Percentiles rank a stretch among this genome's conserved stretches.
phyloP scores from a whole-genome alignment of 2,888 invertebrate species.

The Yponomeuta cagnagella region DNA sequence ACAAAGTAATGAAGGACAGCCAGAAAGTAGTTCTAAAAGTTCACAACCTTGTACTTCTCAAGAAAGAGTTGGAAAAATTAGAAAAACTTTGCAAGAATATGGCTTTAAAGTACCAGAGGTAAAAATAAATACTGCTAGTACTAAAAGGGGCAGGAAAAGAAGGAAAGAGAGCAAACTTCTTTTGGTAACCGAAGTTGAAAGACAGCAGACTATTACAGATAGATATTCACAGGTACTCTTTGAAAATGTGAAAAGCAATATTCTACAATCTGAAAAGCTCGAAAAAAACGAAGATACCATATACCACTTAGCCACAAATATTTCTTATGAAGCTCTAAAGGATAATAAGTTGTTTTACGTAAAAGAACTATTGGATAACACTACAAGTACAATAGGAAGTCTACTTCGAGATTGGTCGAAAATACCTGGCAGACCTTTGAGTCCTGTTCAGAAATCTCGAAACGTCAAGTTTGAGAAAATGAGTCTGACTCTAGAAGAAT shows the following conservation, averaged over 20 bases:
- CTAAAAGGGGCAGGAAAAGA: conserved; percentile 31
- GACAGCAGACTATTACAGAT: conserved; percentile 44
- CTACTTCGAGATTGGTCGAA: conserved; percentile 77
- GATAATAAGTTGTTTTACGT: conserved; percentile 60
- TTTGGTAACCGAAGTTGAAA: conserved; percentile 39
- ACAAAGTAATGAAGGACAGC: conserved; percentile 25
- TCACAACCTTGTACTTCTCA: conserved; percentile 31
- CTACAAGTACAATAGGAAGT: conserved; percentile 48
- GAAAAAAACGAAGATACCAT: conserved; percentile 24
- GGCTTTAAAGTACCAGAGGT: conserved; percentile 71
- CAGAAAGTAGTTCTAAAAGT: conserved; percentile 21
- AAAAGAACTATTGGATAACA: conserved; percentile 56
- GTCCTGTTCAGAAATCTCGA: conserved; percentile 49
- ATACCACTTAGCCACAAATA: conserved; percentile 43
- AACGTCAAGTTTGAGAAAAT: conserved; percentile 46
- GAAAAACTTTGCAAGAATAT: conserved; percentile 76
- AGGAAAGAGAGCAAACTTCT: conserved; percentile 48
- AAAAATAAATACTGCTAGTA: conserved; percentile 33
- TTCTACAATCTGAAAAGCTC: conserved; percentile 10
- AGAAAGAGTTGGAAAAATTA: conserved; percentile 52
- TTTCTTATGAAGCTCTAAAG: conserved; percentile 41
- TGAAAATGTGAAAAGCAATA: conserved; percentile 26
- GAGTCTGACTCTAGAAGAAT: conserved; percentile 48
- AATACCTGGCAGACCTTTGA: conserved; percentile 78
- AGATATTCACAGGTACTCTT: conserved; percentile 54